Evolutionary conservation across 2,113 vertebrate species (phyloP).

Genomic region (Ciconia maguari): DNA sequence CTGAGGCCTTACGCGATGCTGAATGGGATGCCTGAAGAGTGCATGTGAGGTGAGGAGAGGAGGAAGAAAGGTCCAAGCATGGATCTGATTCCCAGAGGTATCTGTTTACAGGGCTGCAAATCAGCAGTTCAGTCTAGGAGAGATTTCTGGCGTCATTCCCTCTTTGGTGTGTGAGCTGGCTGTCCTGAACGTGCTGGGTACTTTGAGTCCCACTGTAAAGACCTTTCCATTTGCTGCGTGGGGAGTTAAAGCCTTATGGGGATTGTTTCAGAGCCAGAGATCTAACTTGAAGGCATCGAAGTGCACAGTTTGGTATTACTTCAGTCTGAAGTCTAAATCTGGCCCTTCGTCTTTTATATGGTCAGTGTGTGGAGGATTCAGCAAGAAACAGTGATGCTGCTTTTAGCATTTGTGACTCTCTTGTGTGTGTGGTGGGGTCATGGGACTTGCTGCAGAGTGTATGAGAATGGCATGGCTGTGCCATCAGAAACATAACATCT

Average conservation of each 20-base stretch:
- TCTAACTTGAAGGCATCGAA: background rate
- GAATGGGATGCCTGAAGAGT: background rate
- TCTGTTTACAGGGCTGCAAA: background rate
- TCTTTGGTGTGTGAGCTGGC: background rate
- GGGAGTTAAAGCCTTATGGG: background rate
- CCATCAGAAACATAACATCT: background rate
- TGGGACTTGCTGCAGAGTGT: background rate
- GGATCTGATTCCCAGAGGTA: background rate
- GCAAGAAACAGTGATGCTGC: background rate
- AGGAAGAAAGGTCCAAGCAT: background rate
- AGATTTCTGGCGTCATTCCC: background rate
- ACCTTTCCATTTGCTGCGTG: background rate
- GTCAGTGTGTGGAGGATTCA: background rate
- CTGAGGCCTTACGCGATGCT: accelerated
- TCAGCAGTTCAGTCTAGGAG: background rate
- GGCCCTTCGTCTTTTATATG: background rate
- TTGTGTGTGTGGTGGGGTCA: background rate
- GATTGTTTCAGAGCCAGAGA: background rate
- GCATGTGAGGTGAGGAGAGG: background rate
- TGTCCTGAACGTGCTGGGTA: background rate
- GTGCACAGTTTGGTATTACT: background rate
- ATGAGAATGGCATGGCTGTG: background rate
- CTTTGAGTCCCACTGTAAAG: background rate
- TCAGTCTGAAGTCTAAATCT: background rate
- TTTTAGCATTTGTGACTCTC: background rate